A percentile compares a stretch with the other conserved stretches of the same genome.
Evolutionary conservation across 2,888 invertebrate genomes (phyloP).

Genomic region (Leuctra nigra): DNA sequence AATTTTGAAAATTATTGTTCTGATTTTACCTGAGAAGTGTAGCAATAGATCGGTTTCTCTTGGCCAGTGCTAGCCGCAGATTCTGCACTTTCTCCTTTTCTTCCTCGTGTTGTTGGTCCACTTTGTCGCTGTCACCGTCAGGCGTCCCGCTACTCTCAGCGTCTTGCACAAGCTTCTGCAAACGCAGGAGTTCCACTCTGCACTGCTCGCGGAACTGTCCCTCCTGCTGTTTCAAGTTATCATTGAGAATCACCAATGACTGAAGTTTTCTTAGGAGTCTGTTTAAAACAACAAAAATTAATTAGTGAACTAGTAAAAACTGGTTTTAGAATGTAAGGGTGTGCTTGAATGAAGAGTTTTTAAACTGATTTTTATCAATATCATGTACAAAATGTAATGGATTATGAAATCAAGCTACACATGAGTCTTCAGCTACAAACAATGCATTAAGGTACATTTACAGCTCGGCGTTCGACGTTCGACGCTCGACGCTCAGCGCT

Average conservation of each 20-base stretch:
- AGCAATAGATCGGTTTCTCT: constrained; percentile 71
- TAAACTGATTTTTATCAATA: too few relatives aligned
- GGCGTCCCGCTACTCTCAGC: constrained; percentile 30
- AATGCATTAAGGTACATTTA: too few relatives aligned
- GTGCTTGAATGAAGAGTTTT: too few relatives aligned
- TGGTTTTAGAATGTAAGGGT: too few relatives aligned
- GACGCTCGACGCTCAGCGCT: too few relatives aligned
- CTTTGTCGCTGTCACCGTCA: constrained; percentile 33
- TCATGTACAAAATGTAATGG: too few relatives aligned
- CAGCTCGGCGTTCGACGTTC: too few relatives aligned
- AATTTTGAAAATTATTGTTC: too few relatives aligned
- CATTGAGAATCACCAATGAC: constrained; percentile 58
- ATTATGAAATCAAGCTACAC: too few relatives aligned
- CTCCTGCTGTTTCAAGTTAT: constrained; percentile 65
- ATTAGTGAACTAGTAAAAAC: too few relatives aligned
- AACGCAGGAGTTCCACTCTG: constrained; percentile 52
- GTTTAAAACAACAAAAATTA: background rate
- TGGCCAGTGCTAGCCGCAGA: constrained; percentile 64
- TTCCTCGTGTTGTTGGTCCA: constrained; percentile 51
- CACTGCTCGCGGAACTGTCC: constrained; percentile 67
- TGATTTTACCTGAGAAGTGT: constrained; percentile 59
- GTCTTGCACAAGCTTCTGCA: constrained; percentile 44
- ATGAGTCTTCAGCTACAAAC: too few relatives aligned
- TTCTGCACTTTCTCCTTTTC: constrained; percentile 53
- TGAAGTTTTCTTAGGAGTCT: constrained; percentile 45